phyloP scores from a whole-genome alignment of 2,113 vertebrate genomes.

The Colinus virginianus region DNA sequence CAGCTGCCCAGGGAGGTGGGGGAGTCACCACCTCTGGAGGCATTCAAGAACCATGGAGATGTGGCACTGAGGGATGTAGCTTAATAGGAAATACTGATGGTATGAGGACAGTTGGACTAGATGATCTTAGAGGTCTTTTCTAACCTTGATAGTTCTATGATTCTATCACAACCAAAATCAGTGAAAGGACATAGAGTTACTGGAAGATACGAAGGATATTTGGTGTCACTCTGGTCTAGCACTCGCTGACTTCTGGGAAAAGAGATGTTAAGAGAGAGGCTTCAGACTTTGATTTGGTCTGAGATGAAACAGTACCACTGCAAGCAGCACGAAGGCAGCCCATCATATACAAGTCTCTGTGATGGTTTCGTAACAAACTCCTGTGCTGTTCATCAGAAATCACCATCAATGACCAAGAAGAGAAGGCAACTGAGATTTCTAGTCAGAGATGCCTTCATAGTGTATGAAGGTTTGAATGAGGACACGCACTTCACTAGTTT shows the following conservation, averaged over 20 bases:
- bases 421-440: not conserved
- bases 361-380: not conserved
- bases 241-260: not conserved
- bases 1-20: too few relatives aligned
- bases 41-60: too few relatives aligned
- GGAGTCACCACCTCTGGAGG: too few relatives aligned
- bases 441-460: not conserved
- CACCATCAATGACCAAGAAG: not conserved
- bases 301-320: accelerated
- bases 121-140: too few relatives aligned
- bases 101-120: too few relatives aligned
- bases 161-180: not conserved
- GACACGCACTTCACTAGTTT: constrained; percentile 1
- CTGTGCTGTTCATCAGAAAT: not conserved
- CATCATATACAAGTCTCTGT: accelerated
- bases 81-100: too few relatives aligned
- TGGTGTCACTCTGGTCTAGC: not conserved
- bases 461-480: constrained; percentile 43
- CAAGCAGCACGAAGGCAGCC: not conserved
- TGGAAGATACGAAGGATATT: not conserved
- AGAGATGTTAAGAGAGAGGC: not conserved
- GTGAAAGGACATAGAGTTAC: not conserved
- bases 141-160: too few relatives aligned
- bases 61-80: too few relatives aligned
- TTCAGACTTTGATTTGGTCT: not conserved